Percentiles rank a stretch among this genome's conserved stretches.
Conservation (phyloP, 64 coral and sea anemone species). For the Pocillopora damicornis region DNA sequence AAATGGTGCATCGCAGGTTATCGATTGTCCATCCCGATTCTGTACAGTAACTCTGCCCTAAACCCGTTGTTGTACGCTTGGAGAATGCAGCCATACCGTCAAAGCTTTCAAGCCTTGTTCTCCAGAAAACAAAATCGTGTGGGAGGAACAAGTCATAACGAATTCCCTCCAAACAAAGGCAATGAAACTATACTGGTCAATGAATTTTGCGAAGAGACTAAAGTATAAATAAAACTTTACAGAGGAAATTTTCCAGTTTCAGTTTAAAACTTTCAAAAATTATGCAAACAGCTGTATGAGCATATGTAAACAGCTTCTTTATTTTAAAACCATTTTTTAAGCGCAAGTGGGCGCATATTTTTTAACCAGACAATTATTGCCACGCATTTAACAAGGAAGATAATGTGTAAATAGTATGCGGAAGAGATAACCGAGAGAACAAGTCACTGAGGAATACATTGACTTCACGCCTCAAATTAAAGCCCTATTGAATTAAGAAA, state of each 20-base stretch:
- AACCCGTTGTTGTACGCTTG: conserved; percentile 54
- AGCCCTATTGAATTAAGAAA: too few species aligned
- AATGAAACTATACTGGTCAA: not conserved
- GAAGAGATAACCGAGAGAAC: too few species aligned
- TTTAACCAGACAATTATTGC: too few species aligned
- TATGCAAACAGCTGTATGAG: too few species aligned
- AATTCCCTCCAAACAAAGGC: not conserved
- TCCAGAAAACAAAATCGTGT: not conserved
- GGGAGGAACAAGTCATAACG: not conserved
- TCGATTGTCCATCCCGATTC: conserved; percentile 44
- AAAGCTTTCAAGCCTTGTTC: conserved; percentile 27
- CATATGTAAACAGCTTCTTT: too few species aligned
- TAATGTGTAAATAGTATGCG: too few species aligned
- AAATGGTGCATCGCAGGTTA: conserved; percentile 45
- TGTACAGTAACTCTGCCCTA: conserved; percentile 46
- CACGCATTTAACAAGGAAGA: too few species aligned
- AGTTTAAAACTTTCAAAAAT: too few species aligned
- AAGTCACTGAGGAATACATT: too few species aligned
- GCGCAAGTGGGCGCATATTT: too few species aligned
- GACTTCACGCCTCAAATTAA: too few species aligned
- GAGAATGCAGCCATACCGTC: conserved; percentile 38
- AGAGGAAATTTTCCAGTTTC: not conserved
- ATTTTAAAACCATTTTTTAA: too few species aligned
- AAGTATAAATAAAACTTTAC: not conserved
- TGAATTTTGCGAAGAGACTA: not conserved